Evolutionary conservation across 2,797 vertebrate genomes (phyloP), one percentile per base, ranked within the genome.

Genomic region (Semaprochilodus insignis): DNA sequence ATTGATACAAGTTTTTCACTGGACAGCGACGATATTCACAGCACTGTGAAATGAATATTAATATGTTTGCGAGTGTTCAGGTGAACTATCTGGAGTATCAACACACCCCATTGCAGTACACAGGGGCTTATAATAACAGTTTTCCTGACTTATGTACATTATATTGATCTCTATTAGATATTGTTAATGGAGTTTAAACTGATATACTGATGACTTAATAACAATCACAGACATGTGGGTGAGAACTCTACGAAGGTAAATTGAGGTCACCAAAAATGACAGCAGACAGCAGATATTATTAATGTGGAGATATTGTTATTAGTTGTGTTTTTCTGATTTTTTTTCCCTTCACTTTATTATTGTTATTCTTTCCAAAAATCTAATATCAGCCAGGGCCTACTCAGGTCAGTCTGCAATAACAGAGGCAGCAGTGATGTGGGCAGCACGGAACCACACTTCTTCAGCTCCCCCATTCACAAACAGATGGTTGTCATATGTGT

Each of bases 381-480:
- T 54, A 7, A 72, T 72, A 52, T 72, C 10, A 54, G 23, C 6
- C 27, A 21, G 27, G 52, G 51, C 71, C 40, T 31, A 31, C 16
- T 54, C 70, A 27, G 70, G 70, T 72, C 70, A 72, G n/a, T 54
- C 70, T 31, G 70, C 16, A 52, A 72, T 72, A 72, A 72, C n/a
- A 51, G n/a, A 23, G 14, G 6, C 69, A 71, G 44, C 40, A 48
- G 67, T 44, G 40, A 15, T 71, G 44, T 71, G 69, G 21, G 36
- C 67, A 70, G 36, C 67, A 19, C 5, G 31, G 25, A 72, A 31
- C 23, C 16, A 16, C 14, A 27, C 48, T 72, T 23, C n/a, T 51
- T 27, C 70, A 31, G 23, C 19, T 70, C 59, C 84, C 70, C 14
- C 55, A 73, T 86, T 51, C 5, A 74, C 44, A 75, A 27, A 63